A percentile compares a stretch with the other conserved stretches of the same genome.
These are phyloP conservation scores for Lycaena phlaeas DNA, from an alignment of 2,888 invertebrate genomes.

Conservation along the genomic window DNA sequence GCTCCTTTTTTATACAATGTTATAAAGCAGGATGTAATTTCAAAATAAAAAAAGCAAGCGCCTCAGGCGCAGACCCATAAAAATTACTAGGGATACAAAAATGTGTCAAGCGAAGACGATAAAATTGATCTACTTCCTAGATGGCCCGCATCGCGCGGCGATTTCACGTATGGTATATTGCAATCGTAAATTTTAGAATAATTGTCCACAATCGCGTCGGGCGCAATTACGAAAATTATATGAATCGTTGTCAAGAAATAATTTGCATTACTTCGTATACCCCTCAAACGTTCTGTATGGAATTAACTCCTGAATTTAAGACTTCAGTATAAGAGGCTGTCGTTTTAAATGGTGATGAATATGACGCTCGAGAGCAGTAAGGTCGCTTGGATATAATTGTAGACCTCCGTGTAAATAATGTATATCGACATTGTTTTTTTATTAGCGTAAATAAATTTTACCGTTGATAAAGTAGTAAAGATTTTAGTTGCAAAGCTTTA, in stretches of 20 bases:
- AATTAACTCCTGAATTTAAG: conserved; percentile 17
- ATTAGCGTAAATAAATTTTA: too few species aligned
- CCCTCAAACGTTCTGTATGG: conserved; percentile 12
- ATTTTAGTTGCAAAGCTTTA: too few species aligned
- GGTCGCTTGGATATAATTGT: background rate
- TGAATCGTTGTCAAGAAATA: conserved; percentile 11
- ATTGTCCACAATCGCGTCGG: conserved; percentile 12
- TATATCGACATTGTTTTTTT: too few species aligned
- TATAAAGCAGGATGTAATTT: too few species aligned
- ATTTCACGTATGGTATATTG: conserved; percentile 9
- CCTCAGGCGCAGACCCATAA: background rate
- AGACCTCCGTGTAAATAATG: background rate
- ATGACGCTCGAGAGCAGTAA: conserved; percentile 12
- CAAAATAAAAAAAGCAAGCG: too few species aligned
- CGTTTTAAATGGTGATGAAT: conserved; percentile 19
- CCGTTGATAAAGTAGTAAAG: too few species aligned
- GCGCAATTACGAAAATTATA: conserved; percentile 18
- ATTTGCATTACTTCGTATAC: conserved; percentile 11
- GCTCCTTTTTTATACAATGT: too few species aligned
- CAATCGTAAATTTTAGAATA: conserved; percentile 15
- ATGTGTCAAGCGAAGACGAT: background rate
- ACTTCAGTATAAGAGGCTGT: conserved; percentile 14
- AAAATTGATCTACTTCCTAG: conserved; percentile 15
- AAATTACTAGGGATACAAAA: conserved; percentile 7
- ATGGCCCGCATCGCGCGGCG: conserved; percentile 11